A percentile compares a stretch with the other conserved stretches of the same genome.
Conservation (phyloP, 1,140 invertebrate genomes). For the Littorina saxatilis region DNA sequence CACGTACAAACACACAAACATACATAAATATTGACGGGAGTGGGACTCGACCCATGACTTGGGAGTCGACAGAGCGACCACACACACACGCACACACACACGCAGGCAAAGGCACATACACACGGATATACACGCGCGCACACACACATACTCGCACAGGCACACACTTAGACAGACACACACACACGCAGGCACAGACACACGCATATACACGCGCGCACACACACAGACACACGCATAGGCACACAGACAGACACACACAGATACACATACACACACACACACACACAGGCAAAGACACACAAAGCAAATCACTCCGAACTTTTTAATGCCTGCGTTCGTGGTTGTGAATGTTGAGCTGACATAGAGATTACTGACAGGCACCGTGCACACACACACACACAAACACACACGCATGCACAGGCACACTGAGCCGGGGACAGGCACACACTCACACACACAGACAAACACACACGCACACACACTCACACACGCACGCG, state of each 20-base stretch:
- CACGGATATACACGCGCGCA: slow-evolving; percentile 3
- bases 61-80: too few relatives aligned
- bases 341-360: too few relatives aligned
- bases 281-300: not conserved
- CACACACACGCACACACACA: not conserved
- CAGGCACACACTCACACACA: slow-evolving; percentile 1
- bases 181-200: slow-evolving; percentile 2
- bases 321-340: too few relatives aligned
- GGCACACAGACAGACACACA: too few relatives aligned
- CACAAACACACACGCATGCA: not conserved
- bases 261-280: not conserved
- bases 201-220: not conserved
- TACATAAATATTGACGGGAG: too few relatives aligned
- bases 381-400: not conserved
- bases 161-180: slow-evolving; percentile 4
- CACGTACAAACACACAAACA: too few relatives aligned
- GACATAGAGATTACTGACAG: not conserved
- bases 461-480: not conserved
- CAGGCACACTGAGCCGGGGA: not conserved
- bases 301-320: not conserved
- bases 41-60: too few relatives aligned
- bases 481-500: not conserved
- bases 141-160: slow-evolving; percentile 19
- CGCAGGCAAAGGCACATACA: not conserved
- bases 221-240: too few relatives aligned